These are phyloP conservation scores for Pocillopora damicornis DNA, from an alignment of 64 coral and sea anemone species.

Conservation along the genomic window DNA sequence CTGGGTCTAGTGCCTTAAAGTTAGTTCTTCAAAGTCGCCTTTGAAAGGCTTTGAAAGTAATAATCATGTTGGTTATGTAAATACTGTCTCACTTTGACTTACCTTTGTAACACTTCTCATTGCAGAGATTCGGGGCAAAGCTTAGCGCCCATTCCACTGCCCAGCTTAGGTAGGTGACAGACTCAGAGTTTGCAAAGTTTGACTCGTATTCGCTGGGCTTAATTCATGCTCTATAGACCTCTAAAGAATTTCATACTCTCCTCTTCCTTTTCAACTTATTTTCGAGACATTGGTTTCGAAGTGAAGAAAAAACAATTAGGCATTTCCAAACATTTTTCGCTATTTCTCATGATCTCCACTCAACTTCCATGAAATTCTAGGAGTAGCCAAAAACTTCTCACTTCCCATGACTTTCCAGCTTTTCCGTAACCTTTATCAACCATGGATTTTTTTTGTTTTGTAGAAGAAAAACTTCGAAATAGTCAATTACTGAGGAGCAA, in stretches of 20 bases:
- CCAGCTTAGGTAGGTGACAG: conserved; percentile 68
- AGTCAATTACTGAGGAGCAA: not conserved
- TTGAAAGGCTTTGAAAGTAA: not conserved
- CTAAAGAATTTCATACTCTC: too few species aligned
- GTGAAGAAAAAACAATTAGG: too few species aligned
- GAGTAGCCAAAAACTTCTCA: too few species aligned
- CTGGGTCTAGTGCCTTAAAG: not conserved
- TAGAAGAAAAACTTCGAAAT: not conserved
- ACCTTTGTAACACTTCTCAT: not conserved
- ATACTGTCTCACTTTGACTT: not conserved
- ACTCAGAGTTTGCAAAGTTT: not conserved
- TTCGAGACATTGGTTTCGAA: too few species aligned
- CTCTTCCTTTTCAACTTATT: too few species aligned
- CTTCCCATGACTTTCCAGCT: too few species aligned
- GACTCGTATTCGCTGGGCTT: not conserved
- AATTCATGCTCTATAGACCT: not conserved
- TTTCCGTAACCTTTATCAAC: too few species aligned
- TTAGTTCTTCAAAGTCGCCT: not conserved
- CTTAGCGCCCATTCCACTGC: conserved; percentile 66
- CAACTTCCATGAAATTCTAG: too few species aligned
- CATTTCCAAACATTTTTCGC: too few species aligned
- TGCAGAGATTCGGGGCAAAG: conserved; percentile 74
- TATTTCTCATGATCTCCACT: too few species aligned
- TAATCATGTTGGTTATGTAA: too few species aligned
- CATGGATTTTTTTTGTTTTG: too few species aligned